Evolutionary conservation across 2,888 invertebrate genomes (phyloP).

Genomic region (Leptinotarsa haldemani): DNA sequence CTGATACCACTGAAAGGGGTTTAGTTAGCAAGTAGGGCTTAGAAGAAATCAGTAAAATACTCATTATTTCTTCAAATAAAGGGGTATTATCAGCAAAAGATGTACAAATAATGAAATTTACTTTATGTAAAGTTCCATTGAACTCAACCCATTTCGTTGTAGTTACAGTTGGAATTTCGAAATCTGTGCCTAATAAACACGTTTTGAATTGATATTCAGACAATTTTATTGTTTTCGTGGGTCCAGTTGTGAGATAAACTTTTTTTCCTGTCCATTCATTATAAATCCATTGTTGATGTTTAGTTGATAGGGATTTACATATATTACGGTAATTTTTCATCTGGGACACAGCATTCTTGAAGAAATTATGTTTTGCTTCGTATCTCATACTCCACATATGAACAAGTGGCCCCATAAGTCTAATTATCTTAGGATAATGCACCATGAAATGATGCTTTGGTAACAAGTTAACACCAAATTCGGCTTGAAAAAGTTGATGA

Average conservation of each 20-base stretch:
- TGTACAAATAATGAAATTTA: background rate
- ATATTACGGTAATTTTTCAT: conserved; percentile 14
- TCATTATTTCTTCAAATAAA: conserved; percentile 10
- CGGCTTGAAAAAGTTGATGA: conserved; percentile 1
- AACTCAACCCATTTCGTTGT: conserved; percentile 10
- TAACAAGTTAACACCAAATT: conserved; percentile 3
- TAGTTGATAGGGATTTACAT: conserved; percentile 7
- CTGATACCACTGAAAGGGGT: background rate
- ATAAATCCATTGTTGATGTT: conserved; percentile 2
- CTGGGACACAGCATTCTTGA: conserved; percentile 7
- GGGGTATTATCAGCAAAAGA: background rate
- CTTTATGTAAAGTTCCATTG: background rate
- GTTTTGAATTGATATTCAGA: background rate
- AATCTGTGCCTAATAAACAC: background rate
- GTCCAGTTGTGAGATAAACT: background rate
- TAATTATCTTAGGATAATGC: conserved; percentile 15
- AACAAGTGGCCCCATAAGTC: background rate
- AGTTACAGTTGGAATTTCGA: background rate
- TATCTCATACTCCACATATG: conserved; percentile 8
- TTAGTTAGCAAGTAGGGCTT: conserved; percentile 2
- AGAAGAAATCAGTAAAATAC: background rate
- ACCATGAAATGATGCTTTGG: conserved; percentile 17
- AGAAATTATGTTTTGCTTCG: conserved; percentile 14
- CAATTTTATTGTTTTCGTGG: background rate
- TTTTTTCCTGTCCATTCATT: conserved; percentile 7